Evolutionary conservation across 53 echinoderm and acorn worm genomes (phyloP).

Genomic region (Henricia sp.): DNA sequence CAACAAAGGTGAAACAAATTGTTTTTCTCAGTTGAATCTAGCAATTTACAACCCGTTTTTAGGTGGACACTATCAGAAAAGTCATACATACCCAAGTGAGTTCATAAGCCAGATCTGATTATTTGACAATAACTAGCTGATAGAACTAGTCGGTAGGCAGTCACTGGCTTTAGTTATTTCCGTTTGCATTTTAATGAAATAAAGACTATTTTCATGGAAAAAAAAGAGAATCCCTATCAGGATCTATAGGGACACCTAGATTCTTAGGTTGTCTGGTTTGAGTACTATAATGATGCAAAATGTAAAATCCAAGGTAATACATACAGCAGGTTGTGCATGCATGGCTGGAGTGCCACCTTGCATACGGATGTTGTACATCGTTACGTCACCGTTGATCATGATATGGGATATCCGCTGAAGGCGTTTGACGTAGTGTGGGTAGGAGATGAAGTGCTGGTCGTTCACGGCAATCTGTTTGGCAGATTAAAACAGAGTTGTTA

Average conservation of each 20-base stretch:
- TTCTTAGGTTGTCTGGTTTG: not conserved
- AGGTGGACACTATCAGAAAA: no score
- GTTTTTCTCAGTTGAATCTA: no score
- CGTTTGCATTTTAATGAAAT: no score
- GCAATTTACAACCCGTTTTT: no score
- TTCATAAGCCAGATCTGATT: no score
- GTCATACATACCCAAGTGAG: no score
- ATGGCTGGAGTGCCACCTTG: conserved; percentile 41
- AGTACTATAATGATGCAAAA: not conserved
- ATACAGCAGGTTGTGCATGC: conserved; percentile 18
- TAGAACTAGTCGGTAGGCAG: no score
- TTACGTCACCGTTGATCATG: conserved; percentile 80
- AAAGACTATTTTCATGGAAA: no score
- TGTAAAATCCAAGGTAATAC: no score
- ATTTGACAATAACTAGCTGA: no score
- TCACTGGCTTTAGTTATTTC: no score
- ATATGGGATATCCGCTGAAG: conserved; percentile 81
- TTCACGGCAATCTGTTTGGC: conserved; percentile 80
- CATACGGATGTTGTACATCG: conserved; percentile 75
- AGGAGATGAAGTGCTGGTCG: conserved; percentile 81
- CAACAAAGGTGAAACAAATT: no score
- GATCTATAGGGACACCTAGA: not conserved
- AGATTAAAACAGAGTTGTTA: not conserved
- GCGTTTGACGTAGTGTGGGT: conserved; percentile 76
- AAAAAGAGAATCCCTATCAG: not conserved